Evolutionary conservation across 1,140 invertebrate species (phyloP), one percentile per base, ranked within the genome.

Genomic region (Temnothorax nylanderi): DNA sequence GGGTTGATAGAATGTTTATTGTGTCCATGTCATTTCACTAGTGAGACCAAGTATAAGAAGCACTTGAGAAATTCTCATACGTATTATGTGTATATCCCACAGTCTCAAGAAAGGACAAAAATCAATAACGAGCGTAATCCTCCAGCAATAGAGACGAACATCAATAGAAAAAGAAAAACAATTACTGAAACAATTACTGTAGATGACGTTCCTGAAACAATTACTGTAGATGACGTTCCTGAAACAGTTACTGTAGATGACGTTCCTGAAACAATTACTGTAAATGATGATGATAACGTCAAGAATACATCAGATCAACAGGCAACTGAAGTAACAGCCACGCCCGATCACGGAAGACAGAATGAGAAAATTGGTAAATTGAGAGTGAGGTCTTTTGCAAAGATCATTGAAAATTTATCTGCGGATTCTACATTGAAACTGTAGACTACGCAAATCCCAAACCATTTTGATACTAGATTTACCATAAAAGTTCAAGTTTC

Each of bases 311-410:
- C 26, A 16, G 0, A 34, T 49, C n/a, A 75, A 37, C 11, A 1
- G 11, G 3, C 18, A 72, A 1, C 3, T 5, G 3, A 84, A 82
- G 13, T 41, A 49, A n/a, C 41, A 26, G 8, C 5, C 3, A 49
- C 13, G 13, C 7, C 7, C 0, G 13, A 10, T 44, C n/a, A 32
- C 3, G 21, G 10, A 74, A 21, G 5, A 26, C 44, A 77, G 32
- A 44, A 78, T 21, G 49, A 51, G 0, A 56, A 90, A 51, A 34
- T 92, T 37, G 90, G 89, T 18, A 92, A 89, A 75, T 58, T 93
- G n/a, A 91, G 92, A 77, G 91, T 93, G 0, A 92, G 89, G 11
- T 74, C 90, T 8, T 92, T 93, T 10, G 91, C 92, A 56, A 85
- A 78, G 0, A 78, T 85, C 26, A 77, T 85, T 32, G 82, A 78